phyloP scores from a whole-genome alignment of 2,113 vertebrate genomes.

The Tor tambroides region DNA sequence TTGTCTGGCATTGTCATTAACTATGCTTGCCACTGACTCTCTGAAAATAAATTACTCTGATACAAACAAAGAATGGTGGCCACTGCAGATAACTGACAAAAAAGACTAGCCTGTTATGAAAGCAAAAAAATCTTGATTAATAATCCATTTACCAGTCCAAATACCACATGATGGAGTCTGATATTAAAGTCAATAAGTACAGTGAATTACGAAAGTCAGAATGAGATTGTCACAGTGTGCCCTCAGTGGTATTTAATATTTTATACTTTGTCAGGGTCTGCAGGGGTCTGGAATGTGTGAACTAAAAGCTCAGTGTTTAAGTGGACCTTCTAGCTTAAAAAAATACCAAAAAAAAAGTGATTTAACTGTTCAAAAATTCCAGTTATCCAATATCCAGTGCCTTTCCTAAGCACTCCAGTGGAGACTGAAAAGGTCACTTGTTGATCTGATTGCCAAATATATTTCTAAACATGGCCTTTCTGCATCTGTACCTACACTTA shows the following conservation, averaged over 20 bases:
- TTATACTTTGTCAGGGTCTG: constrained; percentile 41
- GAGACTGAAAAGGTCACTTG: constrained; percentile 62
- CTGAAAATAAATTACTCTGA: not conserved
- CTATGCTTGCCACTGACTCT: not conserved
- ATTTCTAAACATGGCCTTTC: constrained; percentile 39
- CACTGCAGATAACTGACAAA: not conserved
- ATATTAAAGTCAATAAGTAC: not conserved
- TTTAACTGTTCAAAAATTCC: constrained; percentile 54
- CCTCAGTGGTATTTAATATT: constrained; percentile 16
- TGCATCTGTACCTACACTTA: not conserved
- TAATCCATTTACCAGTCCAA: not conserved
- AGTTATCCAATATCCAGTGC: constrained; percentile 51
- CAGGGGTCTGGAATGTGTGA: constrained; percentile 70
- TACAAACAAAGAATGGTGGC: not conserved
- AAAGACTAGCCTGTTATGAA: not conserved
- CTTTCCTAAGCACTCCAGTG: constrained; percentile 57
- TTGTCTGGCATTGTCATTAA: not conserved
- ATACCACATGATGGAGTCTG: not conserved
- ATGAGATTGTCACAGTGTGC: constrained; percentile 39
- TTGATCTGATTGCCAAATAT: not conserved
- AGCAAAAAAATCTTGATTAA: not conserved
- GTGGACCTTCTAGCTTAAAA: constrained; percentile 46
- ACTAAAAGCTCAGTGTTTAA: constrained; percentile 41
- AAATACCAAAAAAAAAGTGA: constrained; percentile 56
- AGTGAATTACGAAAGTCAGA: constrained; percentile 52